A percentile compares a stretch with the other conserved stretches of the same genome.
Evolutionary conservation across 1,140 invertebrate species (phyloP).

Genomic region (Carposina sasakii): DNA sequence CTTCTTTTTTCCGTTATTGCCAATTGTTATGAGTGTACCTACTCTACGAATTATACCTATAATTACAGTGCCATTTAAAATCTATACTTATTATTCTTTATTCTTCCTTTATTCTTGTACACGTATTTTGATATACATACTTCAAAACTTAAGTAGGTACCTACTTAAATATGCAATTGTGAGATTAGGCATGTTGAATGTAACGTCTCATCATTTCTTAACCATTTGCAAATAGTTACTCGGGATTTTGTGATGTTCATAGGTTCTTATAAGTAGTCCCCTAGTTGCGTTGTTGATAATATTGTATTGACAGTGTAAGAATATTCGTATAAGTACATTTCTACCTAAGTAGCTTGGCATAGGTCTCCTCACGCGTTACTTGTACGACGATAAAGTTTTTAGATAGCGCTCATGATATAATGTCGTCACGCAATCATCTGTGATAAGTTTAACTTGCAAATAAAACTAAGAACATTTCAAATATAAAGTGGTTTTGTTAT

Average conservation of each 20-base stretch:
- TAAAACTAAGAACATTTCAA: too few species aligned
- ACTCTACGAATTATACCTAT: slow-evolving; percentile 22
- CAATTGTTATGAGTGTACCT: too few species aligned
- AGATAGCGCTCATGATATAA: too few species aligned
- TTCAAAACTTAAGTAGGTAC: too few species aligned
- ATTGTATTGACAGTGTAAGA: slow-evolving; percentile 49
- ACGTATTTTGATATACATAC: too few species aligned
- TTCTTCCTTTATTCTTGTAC: too few species aligned
- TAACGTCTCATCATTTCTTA: slow-evolving; percentile 27
- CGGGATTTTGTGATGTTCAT: slow-evolving; percentile 53
- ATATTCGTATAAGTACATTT: slow-evolving; percentile 54
- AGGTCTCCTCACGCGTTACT: slow-evolving; percentile 51
- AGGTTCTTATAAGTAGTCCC: slow-evolving; percentile 49
- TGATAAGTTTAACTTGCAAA: too few species aligned
- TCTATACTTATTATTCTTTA: too few species aligned
- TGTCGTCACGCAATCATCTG: too few species aligned
- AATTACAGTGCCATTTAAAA: slow-evolving; percentile 28
- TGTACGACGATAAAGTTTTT: too few species aligned
- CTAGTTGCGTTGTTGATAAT: slow-evolving; percentile 60
- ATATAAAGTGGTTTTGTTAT: too few species aligned
- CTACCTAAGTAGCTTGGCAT: slow-evolving; percentile 56
- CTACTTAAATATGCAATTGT: slow-evolving; percentile 28
- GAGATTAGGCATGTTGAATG: slow-evolving; percentile 14
- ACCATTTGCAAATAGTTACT: slow-evolving; percentile 33
- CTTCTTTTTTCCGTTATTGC: too few species aligned